These are phyloP conservation scores for Conger conger DNA, from an alignment of 2,113 vertebrate genomes.

Conservation along the genomic window DNA sequence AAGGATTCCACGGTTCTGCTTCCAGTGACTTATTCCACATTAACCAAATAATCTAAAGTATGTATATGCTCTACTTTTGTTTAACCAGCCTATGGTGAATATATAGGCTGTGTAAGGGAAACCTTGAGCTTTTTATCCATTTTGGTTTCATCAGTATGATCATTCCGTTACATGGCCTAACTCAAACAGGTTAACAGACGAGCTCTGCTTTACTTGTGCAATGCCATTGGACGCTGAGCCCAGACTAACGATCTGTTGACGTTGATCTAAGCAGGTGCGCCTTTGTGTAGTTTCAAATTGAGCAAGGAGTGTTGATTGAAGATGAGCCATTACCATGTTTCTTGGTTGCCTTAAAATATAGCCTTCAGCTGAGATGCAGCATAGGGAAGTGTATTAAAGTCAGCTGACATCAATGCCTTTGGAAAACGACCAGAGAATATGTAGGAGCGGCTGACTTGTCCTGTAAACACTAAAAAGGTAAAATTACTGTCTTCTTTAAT, in stretches of 20 bases:
- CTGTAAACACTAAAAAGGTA: neutral
- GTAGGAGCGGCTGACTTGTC: neutral
- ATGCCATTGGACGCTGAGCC: neutral
- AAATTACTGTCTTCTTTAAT: neutral
- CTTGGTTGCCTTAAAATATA: conserved; percentile 5
- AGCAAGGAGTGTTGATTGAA: neutral
- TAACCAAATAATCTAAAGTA: neutral
- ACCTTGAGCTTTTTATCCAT: neutral
- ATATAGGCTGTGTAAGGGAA: neutral
- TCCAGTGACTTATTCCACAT: neutral
- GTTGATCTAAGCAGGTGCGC: neutral
- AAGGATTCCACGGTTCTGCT: neutral
- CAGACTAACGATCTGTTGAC: neutral
- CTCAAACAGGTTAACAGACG: neutral
- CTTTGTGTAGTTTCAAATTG: neutral
- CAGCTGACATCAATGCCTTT: neutral
- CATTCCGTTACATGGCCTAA: neutral
- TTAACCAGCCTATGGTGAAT: conserved; percentile 11
- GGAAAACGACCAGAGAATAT: neutral
- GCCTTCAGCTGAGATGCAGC: neutral
- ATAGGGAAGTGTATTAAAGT: neutral
- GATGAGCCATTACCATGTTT: neutral
- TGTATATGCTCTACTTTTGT: conserved; percentile 1
- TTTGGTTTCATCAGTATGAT: neutral
- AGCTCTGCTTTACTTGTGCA: neutral